These are phyloP conservation scores for Stercorarius parasiticus DNA, from an alignment of 2,113 vertebrate genomes.

Conservation along the genomic window DNA sequence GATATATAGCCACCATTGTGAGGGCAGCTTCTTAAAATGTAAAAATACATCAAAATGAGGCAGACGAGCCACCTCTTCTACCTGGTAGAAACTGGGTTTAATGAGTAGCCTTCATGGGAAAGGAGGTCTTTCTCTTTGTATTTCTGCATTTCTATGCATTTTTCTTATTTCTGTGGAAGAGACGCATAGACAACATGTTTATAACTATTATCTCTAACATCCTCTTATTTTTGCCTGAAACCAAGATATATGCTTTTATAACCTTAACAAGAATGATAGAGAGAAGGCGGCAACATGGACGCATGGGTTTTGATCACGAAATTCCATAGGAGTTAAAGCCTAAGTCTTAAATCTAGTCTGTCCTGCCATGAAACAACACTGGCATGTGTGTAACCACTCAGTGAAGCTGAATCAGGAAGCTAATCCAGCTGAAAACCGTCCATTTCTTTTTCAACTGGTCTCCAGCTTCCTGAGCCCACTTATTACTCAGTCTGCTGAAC, in stretches of 20 bases:
- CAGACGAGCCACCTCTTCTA: not conserved
- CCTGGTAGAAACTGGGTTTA: not conserved
- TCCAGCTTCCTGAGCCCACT: not conserved
- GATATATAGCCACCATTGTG: not conserved
- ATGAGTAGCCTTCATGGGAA: not conserved
- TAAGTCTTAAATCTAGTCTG: not conserved
- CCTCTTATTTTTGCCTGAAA: not conserved
- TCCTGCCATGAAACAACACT: not conserved
- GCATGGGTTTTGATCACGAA: not conserved
- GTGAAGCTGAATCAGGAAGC: not conserved
- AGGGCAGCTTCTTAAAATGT: not conserved
- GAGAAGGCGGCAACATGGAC: rapidly evolving
- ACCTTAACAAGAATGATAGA: not conserved
- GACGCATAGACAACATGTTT: not conserved
- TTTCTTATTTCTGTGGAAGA: not conserved
- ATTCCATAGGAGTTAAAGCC: not conserved
- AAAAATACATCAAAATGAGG: not conserved
- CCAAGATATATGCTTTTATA: not conserved
- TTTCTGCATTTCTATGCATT: not conserved
- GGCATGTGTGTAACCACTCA: rapidly evolving
- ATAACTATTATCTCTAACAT: not conserved
- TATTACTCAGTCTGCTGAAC: not conserved
- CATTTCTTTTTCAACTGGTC: not conserved
- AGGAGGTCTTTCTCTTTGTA: not conserved
- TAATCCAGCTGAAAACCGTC: not conserved